Base-by-base conservation (phyloP, 2,113 vertebrate species). In the Macquaria australasica region DNA sequence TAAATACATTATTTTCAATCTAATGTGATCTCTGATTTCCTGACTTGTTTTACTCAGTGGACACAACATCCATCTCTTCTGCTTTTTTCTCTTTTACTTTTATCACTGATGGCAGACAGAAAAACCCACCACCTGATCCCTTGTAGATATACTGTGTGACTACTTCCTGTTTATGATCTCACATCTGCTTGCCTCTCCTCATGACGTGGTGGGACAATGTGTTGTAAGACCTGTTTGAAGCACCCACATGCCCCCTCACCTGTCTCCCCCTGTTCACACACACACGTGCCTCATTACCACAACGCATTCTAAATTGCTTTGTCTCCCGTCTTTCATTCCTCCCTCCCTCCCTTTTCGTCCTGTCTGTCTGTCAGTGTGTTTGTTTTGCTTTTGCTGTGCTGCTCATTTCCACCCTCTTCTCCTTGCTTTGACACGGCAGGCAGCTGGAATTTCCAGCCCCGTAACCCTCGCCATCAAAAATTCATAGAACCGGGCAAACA, bases 401-500 rank as follows among this genome's bases (percentile, higher is more conserved):
- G 71, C 84, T 94, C 88, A 86, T 93, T 92, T 93, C 90, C 78
- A 60, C 91, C 28, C 73, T 86, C 81, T 20, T 67, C 77, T 79
- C 73, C 68, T 31, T 31, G 76, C 83, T 91, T 90, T 91, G 87
- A 93, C 91, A 81, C 77, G 86, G 79, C 90, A 92, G 91, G 81
- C 88, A 88, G 84, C 88, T 75, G 89, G 88, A 90, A 87, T 88
- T 88, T 88, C 82, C 84, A 92, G 83, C 60, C 87, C 84, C 73
- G 23, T 87, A 92, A 91, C 84, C 88, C 85, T 56, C 67, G 31
- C 78, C 88, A 94, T 95, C 90, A 93, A 93, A 92, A 92, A 94
- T 94, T 93, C 93, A 95, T 93, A 88, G 90, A 92, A 89, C 82
- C 81, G 68, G 89, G 85, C 82, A 85, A 89, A 84, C 64, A 86